These are phyloP conservation scores for Drosophila mauritiana DNA, from an alignment of 1,140 invertebrate species.

Conservation along the genomic window DNA sequence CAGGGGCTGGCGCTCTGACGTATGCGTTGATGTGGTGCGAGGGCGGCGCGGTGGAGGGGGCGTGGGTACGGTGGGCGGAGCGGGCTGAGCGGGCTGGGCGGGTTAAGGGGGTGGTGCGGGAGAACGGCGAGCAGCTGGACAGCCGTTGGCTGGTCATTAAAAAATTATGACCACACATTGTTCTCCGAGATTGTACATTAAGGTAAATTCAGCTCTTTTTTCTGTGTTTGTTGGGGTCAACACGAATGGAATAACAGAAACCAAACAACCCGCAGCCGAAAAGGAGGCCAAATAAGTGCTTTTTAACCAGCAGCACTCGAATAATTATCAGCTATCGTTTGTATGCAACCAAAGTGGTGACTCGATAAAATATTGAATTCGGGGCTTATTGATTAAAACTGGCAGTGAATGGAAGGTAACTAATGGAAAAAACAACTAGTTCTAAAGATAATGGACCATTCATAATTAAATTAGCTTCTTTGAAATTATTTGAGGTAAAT, in stretches of 20 bases:
- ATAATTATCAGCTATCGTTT: conserved; percentile 28
- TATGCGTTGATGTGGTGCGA: conserved; percentile 49
- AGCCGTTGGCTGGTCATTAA: conserved; percentile 68
- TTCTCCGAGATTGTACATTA: conserved; percentile 49
- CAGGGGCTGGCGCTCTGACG: conserved; percentile 71
- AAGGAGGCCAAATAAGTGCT: conserved; percentile 5
- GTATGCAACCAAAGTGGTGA: neutral
- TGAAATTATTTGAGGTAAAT: neutral
- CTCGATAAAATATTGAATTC: neutral
- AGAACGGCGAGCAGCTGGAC: conserved; percentile 2
- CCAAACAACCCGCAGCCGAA: conserved; percentile 27
- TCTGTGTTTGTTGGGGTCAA: conserved; percentile 11
- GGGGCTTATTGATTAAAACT: neutral
- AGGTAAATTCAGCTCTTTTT: conserved; percentile 48
- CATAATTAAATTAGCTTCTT: neutral
- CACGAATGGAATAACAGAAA: conserved; percentile 40
- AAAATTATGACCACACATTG: conserved; percentile 75
- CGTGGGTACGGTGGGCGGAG: neutral
- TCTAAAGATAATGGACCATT: too few species aligned
- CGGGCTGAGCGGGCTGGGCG: neutral
- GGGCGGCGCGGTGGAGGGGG: neutral
- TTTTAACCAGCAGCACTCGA: conserved; percentile 6
- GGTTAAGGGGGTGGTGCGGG: neutral
- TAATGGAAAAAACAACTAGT: neutral
- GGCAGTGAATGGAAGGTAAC: neutral